A percentile compares a stretch with the other conserved stretches of the same genome.
phyloP scores from a whole-genome alignment of 2,888 invertebrate species.

The Ametastegia equiseti region DNA sequence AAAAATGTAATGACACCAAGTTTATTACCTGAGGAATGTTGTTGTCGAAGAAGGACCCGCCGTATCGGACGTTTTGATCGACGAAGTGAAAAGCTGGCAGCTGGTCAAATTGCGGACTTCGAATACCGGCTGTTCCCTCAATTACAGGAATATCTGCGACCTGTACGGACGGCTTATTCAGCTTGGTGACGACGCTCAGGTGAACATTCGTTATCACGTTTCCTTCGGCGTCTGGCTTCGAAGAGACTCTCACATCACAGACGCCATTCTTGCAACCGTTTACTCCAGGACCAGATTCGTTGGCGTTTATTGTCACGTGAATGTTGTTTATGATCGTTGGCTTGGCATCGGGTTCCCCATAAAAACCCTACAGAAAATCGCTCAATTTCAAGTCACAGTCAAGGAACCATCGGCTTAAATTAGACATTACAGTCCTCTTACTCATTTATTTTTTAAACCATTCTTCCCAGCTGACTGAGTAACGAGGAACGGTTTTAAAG shows the following conservation, averaged over 20 bases:
- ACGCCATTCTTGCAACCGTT: constrained; percentile 57
- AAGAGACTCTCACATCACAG: constrained; percentile 59
- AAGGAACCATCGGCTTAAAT: constrained; percentile 6
- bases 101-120: constrained; percentile 24
- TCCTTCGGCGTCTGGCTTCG: constrained; percentile 54
- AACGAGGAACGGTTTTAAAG: background rate
- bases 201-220: constrained; percentile 62
- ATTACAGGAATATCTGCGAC: constrained; percentile 62
- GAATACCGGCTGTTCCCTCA: constrained; percentile 58
- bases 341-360: constrained; percentile 28
- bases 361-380: constrained; percentile 39
- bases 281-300: constrained; percentile 37
- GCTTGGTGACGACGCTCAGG: constrained; percentile 60
- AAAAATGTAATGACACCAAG: background rate
- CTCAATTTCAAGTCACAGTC: constrained; percentile 28
- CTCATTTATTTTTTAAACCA: constrained; percentile 19
- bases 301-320: constrained; percentile 58
- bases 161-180: constrained; percentile 48
- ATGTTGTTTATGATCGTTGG: constrained; percentile 59
- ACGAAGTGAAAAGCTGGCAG: constrained; percentile 47
- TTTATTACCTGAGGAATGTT: constrained; percentile 62
- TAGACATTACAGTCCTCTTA: constrained; percentile 26
- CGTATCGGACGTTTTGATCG: constrained; percentile 40
- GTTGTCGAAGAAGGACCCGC: constrained; percentile 48
- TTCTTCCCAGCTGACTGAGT: background rate